Evolutionary conservation across 1,140 invertebrate species (phyloP).

Genomic region (Drosophila pandora): DNA sequence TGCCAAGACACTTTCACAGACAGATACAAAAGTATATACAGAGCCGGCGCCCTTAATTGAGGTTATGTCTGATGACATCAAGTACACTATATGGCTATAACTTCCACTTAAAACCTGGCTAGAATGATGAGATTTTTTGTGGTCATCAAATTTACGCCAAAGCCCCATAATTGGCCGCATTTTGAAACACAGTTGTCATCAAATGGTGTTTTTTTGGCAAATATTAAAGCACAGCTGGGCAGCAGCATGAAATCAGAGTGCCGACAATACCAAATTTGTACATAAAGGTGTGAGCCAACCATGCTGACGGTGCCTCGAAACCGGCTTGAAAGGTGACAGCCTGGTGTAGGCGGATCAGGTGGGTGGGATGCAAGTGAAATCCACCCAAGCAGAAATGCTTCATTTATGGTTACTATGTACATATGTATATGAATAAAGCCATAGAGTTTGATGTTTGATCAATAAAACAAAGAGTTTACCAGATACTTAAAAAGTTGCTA

Average conservation of each 20-base stretch:
- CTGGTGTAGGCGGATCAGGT: conserved; percentile 4
- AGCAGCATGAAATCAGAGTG: conserved; percentile 10
- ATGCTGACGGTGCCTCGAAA: conserved; percentile 12
- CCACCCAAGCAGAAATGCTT: background rate
- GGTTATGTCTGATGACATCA: conserved; percentile 27
- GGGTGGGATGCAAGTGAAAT: background rate
- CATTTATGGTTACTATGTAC: background rate
- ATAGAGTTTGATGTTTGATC: too few relatives aligned
- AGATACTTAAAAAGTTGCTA: too few relatives aligned
- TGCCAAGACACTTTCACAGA: conserved; percentile 3
- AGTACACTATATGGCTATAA: accelerated
- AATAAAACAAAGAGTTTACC: too few relatives aligned
- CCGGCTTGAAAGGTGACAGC: conserved; percentile 9
- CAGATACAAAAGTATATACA: background rate
- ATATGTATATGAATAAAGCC: too few relatives aligned
- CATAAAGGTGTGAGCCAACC: conserved; percentile 22
- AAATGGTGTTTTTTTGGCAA: background rate
- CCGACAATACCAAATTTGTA: conserved; percentile 23
- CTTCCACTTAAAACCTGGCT: background rate
- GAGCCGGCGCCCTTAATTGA: conserved; percentile 22
- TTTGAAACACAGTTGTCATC: background rate
- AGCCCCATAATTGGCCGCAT: background rate
- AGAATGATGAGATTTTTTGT: background rate
- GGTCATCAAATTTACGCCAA: conserved; percentile 2
- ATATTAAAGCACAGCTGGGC: conserved; percentile 23